These are phyloP conservation scores for Heteromurus nitidus DNA, from an alignment of 2,888 invertebrate genomes.

Conservation along the genomic window DNA sequence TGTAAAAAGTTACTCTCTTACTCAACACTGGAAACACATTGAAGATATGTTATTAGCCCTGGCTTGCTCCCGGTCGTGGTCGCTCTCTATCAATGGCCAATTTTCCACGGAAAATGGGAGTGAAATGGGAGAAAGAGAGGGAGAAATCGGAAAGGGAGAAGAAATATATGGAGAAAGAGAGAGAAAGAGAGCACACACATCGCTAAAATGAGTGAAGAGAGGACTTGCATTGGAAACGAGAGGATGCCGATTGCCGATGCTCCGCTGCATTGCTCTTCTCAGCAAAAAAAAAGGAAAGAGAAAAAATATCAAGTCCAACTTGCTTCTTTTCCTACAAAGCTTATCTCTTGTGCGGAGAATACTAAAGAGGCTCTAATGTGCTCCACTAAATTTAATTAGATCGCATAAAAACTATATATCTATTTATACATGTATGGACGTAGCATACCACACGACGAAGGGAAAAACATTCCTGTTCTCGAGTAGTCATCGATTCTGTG, in stretches of 20 bases:
- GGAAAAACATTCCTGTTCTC: too few species aligned
- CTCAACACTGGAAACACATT: too few species aligned
- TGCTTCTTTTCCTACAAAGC: not conserved
- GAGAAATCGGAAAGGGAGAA: not conserved
- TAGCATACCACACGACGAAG: not conserved
- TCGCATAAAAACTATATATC: not conserved
- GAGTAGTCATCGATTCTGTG: too few species aligned
- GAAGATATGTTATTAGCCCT: too few species aligned
- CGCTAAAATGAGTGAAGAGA: too few species aligned
- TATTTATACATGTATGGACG: not conserved
- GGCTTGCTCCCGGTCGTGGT: not conserved
- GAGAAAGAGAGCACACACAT: too few species aligned
- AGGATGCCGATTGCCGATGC: too few species aligned
- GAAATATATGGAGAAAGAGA: not conserved
- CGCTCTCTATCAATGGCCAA: not conserved
- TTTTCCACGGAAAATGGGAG: not conserved
- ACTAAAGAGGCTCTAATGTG: constrained; percentile 16
- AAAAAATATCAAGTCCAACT: too few species aligned
- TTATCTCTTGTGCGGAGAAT: not conserved
- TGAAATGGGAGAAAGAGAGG: not conserved
- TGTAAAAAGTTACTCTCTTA: not conserved
- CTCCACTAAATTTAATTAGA: constrained; percentile 30
- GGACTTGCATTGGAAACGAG: too few species aligned
- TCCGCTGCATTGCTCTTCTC: too few species aligned
- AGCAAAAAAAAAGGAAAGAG: too few species aligned